Evolutionary conservation across 2,113 vertebrate species (phyloP), one percentile per base, ranked within the genome.

Genomic region (Beaufortia kweichowensis): DNA sequence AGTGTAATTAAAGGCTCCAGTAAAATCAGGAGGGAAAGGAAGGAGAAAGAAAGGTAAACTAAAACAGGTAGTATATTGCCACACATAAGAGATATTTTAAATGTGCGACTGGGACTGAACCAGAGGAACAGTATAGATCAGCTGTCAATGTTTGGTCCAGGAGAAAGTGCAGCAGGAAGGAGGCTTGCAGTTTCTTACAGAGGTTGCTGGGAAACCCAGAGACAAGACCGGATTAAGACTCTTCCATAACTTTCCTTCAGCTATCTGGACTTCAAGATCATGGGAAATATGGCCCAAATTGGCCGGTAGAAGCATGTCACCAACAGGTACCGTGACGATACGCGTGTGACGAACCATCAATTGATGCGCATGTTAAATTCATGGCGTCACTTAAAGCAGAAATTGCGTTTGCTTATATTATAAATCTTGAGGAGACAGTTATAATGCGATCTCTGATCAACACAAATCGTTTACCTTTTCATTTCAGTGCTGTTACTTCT

Each of bases 301-400:
- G 83, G 87, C 88, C 88, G 88, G 89, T 91, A 89, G 89, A 91
- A 92, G 89, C 88, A 93, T 93, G 91, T 88, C 86, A 91, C 88
- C 86, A 82, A 85, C 84, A 92, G 92, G 90, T 92, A 83, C 90
- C 31, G 87, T 55, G 70, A 31, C 21, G n/a, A 9, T 46, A 14
- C 41, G 41, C 17, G 48, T 46, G 9, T 10, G 3, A 70, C n/a
- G 29, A 70, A 31, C 26, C 4, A 50, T 55, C 29, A 55, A 24
- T n/a, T 41, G 69, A 61, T 61, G 56, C 23, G 50, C 33, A n/a
- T 15, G 21, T 41, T 26, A 57, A 71, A 66, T n/a, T 3, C 12
- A 39, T 53, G 19, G 11, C 6, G 28, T 53, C 19, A 53, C 14
- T 35, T 23, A 23, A 14, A n/a, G 41, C 26, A 48, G 7, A 28